Evolutionary conservation across 2,113 vertebrate species (phyloP), one percentile per base, ranked within the genome.

Genomic region (Brachyhypopomus gauderio): DNA sequence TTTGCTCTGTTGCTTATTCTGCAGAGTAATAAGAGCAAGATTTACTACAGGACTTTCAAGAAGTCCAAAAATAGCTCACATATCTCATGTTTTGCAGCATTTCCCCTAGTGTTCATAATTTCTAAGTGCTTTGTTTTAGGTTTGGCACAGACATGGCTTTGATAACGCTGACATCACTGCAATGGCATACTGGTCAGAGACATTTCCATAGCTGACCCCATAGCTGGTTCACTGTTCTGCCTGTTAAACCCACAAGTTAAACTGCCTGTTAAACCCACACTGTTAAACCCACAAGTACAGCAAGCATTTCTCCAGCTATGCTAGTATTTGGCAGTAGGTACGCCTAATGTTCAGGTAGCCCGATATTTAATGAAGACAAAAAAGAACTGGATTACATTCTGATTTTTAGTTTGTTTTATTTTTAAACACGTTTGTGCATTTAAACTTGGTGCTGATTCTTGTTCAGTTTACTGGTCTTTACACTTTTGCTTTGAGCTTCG

Each of bases 301-400:
- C 20, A 71, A 77, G 63, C 56, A 38, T 38, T 58, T 14, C 12
- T 12, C 12, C 14, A 75, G 56, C 67, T 78, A 48, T 75, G 56
- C 38, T 8, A 71, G 72, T 23, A 19, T 59, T 83, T 72, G 75
- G 36, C 81, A 22, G 17, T 12, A n/a, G n/a, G n/a, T n/a, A 1
- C 63, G 36, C 36, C 73, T 59, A 27, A 45, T 63, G 59, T 71
- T 58, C 34, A 36, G 2, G 67, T n/a, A 56, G 67, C n/a, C 67
- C 52, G 55, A 72, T 22, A 80, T 38, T 23, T 38, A 20, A 41
- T 72, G 17, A 14, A 45, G 55, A 23, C 30, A 8, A 25, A 72
- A 60, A 41, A 67, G 25, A 67, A 19, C 45, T 19, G 22, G 60
- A 67, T 66, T 81, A 72, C 45, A 64, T 81, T 20, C 59, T 74